These are phyloP conservation scores for Toxotes jaculatrix DNA, from an alignment of 2,113 vertebrate species.

Conservation along the genomic window DNA sequence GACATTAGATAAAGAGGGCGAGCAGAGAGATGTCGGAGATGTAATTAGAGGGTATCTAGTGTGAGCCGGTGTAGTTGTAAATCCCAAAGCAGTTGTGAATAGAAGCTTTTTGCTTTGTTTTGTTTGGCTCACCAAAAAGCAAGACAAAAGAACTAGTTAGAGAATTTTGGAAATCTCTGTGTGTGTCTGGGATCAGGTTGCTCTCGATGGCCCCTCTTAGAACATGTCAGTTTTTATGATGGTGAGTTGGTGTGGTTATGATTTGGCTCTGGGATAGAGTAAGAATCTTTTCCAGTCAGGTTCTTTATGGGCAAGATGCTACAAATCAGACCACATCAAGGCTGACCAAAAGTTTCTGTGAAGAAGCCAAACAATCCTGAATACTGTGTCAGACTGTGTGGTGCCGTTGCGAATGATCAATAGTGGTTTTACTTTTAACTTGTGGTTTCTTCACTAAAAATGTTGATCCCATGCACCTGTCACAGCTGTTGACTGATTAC, in stretches of 20 bases:
- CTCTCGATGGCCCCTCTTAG: background rate
- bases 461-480: background rate
- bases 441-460: background rate
- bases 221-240: background rate
- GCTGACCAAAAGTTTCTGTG: background rate
- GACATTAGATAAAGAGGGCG: background rate
- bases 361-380: background rate
- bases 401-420: background rate
- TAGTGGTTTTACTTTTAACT: background rate
- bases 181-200: background rate
- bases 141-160: background rate
- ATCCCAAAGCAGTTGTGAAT: background rate
- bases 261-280: background rate
- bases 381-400: background rate
- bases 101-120: background rate
- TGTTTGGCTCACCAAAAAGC: background rate
- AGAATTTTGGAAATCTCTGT: background rate
- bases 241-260: background rate
- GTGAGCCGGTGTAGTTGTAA: background rate
- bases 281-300: background rate
- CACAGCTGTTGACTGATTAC: background rate
- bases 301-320: background rate
- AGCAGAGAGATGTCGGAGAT: background rate
- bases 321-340: background rate
- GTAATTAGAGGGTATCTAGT: background rate